Evolutionary conservation across 1,140 invertebrate genomes (phyloP).

Genomic region (Hormaphis cornu): DNA sequence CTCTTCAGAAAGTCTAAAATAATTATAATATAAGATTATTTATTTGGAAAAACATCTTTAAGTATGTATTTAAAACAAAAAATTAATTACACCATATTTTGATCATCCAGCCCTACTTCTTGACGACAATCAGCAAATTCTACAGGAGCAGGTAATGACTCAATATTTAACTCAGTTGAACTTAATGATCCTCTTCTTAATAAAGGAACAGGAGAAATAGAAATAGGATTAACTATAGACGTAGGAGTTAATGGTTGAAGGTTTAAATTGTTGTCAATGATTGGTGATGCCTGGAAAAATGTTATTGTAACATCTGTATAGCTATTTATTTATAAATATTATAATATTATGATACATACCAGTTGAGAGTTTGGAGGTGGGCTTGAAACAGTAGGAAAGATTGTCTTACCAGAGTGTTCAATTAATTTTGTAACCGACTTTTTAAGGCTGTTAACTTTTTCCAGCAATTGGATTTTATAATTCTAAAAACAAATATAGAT

Average conservation of each 20-base stretch:
- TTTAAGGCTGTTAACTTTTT: constrained; percentile 20
- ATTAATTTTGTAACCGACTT: constrained; percentile 25
- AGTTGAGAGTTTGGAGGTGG: constrained; percentile 37
- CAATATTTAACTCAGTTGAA: constrained; percentile 44
- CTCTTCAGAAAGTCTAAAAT: constrained; percentile 7
- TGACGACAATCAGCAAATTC: constrained; percentile 42
- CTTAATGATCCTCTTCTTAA: constrained; percentile 54
- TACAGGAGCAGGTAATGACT: constrained; percentile 41
- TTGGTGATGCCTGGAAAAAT: background rate
- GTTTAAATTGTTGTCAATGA: constrained; percentile 35
- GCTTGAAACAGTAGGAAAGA: constrained; percentile 46
- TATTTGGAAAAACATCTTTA: background rate
- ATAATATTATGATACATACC: constrained; percentile 5
- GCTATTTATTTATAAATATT: no score
- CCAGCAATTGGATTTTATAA: constrained; percentile 16
- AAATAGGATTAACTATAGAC: constrained; percentile 35
- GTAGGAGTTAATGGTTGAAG: constrained; percentile 44
- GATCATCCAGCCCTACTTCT: constrained; percentile 33
- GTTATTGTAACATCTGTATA: no score
- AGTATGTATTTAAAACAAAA: background rate
- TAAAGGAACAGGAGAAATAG: constrained; percentile 58
- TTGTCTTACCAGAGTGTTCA: background rate
- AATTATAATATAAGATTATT: background rate
- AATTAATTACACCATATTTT: constrained; percentile 4
- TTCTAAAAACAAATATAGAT: background rate